Base-by-base conservation (phyloP, 2,113 vertebrate genomes). In the Corythaeola cristata region DNA sequence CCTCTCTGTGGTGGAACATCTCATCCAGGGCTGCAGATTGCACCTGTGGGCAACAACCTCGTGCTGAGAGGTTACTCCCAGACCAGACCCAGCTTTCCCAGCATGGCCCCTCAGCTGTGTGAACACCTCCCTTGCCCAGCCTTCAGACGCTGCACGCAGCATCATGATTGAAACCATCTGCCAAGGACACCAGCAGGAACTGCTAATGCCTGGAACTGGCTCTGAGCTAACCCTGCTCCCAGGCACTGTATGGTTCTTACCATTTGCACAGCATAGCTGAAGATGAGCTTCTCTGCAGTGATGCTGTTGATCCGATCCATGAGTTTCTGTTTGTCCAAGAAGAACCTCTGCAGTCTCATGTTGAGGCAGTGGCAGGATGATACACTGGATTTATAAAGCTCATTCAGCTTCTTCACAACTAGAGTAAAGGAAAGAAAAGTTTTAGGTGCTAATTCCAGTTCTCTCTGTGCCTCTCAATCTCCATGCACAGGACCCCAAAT, bases 251-350 rank as follows among this genome's bases (percentile, higher is more conserved):
- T 5, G 27, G 58, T 28, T 19, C 32, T 88, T 97, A 99, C 99
- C 98, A 99, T 99, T 66, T 99, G 98, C 91, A 99, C 98, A 0
- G 99, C 98, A 1, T 99, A 98, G 96, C 97, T 99, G 97, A 99
- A 99, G 96, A 99, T 99, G 77, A 99, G 98, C 95, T 99, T 99
- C 97, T 99, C 99, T 0, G 99, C 99, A 0, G 98, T 99, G 96
- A 99, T 98, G 90, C 98, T 99, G 96, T 98, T 99, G 95, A 99
- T 98, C 39, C 98, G 98, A 93, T 99, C 99, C 98, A 99, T 99
- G 50, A 99, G 98, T 68, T 98, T 99, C 98, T 99, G 99, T 86
- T 99, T 99, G 97, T 99, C 98, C 82, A 98, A 73, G 90, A 99
- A 98, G 98, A 99, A 99, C 45, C 98, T 98, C 97, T 99, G 99